These are phyloP conservation scores for Parapristionchus giblindavisi DNA, from an alignment of 2,888 invertebrate species.

Conservation along the genomic window DNA sequence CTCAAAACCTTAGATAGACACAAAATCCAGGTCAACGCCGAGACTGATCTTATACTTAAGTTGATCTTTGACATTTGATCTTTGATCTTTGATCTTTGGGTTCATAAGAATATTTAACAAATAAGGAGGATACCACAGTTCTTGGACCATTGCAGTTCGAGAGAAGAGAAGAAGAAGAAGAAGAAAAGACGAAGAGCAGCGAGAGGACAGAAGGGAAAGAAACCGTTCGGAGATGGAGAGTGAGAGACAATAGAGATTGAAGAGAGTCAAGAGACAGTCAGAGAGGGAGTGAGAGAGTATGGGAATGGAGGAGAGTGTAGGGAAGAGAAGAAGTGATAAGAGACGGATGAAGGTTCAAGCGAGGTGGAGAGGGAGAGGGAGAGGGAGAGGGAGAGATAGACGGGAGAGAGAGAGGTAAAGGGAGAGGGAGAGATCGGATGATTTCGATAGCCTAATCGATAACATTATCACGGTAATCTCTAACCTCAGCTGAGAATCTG, in stretches of 20 bases:
- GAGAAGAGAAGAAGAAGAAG: conserved; percentile 15
- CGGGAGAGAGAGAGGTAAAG: neutral
- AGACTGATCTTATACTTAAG: no score
- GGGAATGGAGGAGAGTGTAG: conserved; percentile 7
- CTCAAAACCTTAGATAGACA: no score
- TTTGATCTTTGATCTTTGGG: no score
- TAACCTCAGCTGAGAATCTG: neutral
- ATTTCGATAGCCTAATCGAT: no score
- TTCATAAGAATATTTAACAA: no score
- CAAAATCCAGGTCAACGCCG: no score
- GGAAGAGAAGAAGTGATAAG: neutral
- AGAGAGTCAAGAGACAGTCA: neutral
- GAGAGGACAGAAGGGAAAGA: neutral
- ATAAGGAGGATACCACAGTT: no score
- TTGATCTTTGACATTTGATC: no score
- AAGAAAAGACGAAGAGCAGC: conserved; percentile 9
- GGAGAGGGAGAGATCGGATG: no score
- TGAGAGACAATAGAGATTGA: neutral
- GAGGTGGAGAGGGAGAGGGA: conserved; percentile 14
- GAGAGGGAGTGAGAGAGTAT: conserved; percentile 21
- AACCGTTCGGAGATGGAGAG: neutral
- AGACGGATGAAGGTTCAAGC: neutral
- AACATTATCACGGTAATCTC: no score
- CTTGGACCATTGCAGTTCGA: no score
- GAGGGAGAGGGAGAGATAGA: neutral